These are phyloP conservation scores for Eupithecia tripunctaria DNA, from an alignment of 2,888 invertebrate genomes.

Conservation along the genomic window DNA sequence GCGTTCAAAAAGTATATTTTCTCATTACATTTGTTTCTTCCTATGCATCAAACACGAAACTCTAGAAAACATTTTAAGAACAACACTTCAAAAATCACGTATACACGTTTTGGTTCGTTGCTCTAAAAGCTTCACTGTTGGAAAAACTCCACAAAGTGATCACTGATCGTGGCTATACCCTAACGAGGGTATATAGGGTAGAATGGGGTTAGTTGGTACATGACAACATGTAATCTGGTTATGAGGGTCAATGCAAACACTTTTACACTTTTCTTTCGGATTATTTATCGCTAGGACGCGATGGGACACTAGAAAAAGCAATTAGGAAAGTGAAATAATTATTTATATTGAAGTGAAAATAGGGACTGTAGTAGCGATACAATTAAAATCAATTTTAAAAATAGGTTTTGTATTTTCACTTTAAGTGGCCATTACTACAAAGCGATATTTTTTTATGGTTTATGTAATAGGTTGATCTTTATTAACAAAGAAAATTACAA, in stretches of 20 bases:
- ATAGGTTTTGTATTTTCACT: too few species aligned
- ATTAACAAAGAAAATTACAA: too few species aligned
- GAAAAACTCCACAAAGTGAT: conserved; percentile 20
- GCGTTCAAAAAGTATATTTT: too few species aligned
- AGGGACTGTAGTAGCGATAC: too few species aligned
- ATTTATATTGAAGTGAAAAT: neutral
- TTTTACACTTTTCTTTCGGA: too few species aligned
- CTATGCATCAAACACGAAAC: neutral
- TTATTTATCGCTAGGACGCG: neutral
- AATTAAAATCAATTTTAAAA: too few species aligned
- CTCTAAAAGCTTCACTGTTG: conserved; percentile 18
- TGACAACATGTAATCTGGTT: conserved; percentile 17
- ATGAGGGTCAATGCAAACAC: conserved; percentile 12
- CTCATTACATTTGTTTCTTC: neutral
- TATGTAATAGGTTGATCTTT: too few species aligned
- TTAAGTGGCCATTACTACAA: too few species aligned
- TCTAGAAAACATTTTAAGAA: neutral
- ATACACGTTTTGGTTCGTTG: conserved; percentile 18
- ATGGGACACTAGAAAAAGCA: neutral
- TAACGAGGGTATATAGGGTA: conserved; percentile 19
- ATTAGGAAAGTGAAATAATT: neutral
- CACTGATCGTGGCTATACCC: conserved; percentile 9
- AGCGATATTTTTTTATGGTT: too few species aligned
- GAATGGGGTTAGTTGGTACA: neutral
- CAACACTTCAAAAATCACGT: neutral